phyloP scores from a whole-genome alignment of 2,888 invertebrate species.

The Plebejus anna region DNA sequence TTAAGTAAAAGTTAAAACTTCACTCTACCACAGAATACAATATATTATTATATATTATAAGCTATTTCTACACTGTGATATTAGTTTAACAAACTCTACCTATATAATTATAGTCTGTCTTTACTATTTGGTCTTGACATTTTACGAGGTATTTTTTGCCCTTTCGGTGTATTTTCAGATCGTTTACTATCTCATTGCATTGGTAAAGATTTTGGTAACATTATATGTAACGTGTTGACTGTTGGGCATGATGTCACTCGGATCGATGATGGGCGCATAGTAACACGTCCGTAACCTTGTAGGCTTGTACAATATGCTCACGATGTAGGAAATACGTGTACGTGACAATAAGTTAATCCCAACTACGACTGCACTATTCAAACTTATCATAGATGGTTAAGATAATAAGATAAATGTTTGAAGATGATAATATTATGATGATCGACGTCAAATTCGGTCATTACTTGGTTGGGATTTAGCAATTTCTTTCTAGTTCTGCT shows the following conservation, averaged over 20 bases:
- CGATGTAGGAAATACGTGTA: constrained; percentile 40
- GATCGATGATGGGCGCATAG: constrained; percentile 43
- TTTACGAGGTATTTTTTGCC: background rate
- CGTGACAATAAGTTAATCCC: constrained; percentile 33
- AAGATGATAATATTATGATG: too few relatives aligned
- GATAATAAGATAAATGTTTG: background rate
- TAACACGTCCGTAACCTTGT: constrained; percentile 46
- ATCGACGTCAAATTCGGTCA: too few relatives aligned
- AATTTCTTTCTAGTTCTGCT: background rate
- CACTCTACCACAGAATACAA: background rate
- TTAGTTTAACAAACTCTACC: too few relatives aligned
- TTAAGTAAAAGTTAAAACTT: background rate
- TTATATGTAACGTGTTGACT: constrained; percentile 17
- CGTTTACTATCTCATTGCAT: background rate
- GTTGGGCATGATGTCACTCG: constrained; percentile 43
- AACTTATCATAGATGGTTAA: background rate
- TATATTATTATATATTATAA: too few relatives aligned
- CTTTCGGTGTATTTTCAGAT: background rate
- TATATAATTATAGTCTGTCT: too few relatives aligned
- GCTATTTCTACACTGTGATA: too few relatives aligned
- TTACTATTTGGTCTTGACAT: too few relatives aligned
- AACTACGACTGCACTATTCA: constrained; percentile 18
- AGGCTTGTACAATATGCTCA: constrained; percentile 41
- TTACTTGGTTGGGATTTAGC: background rate
- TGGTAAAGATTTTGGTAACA: background rate